Evolutionary conservation across 2,797 vertebrate genomes (phyloP).

Genomic region (Carcharodon carcharias): DNA sequence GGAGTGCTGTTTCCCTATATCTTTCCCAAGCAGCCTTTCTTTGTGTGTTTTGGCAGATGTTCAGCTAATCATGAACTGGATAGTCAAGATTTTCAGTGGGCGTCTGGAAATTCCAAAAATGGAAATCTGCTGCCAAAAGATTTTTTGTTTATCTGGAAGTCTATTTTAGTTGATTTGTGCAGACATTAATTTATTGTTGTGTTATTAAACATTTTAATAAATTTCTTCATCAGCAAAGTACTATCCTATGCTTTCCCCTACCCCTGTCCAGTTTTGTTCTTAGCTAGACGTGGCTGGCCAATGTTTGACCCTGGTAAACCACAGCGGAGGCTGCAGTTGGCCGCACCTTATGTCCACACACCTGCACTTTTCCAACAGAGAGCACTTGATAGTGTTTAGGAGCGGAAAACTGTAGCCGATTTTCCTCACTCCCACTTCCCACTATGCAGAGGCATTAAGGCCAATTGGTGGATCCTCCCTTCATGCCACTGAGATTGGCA

Average conservation of each 20-base stretch:
- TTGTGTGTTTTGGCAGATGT: constrained; percentile 29
- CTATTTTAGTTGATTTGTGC: neutral
- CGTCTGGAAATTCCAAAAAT: constrained; percentile 26
- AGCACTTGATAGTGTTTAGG: neutral
- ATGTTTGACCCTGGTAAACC: constrained; percentile 11
- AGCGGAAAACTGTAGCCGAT: neutral
- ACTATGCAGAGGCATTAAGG: neutral
- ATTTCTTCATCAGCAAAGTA: neutral
- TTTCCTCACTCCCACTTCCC: neutral
- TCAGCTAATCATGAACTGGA: neutral
- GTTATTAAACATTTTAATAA: constrained; percentile 2
- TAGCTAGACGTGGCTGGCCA: constrained; percentile 4
- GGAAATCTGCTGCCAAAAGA: constrained; percentile 23
- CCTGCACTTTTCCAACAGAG: constrained; percentile 11
- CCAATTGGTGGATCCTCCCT: neutral
- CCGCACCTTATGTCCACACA: constrained; percentile 21
- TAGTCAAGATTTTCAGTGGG: constrained; percentile 30
- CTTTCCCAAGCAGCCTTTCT: neutral
- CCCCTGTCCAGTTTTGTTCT: neutral
- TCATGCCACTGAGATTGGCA: neutral
- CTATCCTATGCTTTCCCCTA: neutral
- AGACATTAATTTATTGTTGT: neutral
- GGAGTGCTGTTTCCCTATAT: neutral
- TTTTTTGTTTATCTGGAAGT: neutral
- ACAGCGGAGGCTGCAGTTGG: neutral